Evolutionary conservation across 2,113 vertebrate genomes (phyloP).

Genomic region (Anolis carolinensis): DNA sequence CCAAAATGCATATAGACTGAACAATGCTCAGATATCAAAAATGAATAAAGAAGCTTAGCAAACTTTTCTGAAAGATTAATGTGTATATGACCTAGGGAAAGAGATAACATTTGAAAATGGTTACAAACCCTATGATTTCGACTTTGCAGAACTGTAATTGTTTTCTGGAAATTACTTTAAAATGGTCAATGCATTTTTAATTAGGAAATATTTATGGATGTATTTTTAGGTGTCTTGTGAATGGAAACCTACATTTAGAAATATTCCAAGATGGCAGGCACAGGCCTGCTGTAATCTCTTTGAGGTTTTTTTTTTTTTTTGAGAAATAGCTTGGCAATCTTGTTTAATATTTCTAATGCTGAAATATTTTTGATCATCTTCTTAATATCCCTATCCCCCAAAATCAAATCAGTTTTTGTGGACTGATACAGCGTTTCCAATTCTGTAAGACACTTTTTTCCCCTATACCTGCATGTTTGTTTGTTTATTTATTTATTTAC

Average conservation of each 20-base stretch:
- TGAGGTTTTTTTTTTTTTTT: constrained; percentile 66
- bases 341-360: constrained; percentile 49
- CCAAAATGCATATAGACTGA: too few species aligned
- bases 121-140: too few species aligned
- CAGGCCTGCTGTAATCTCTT: constrained; percentile 61
- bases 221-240: constrained; percentile 53
- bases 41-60: too few species aligned
- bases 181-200: constrained; percentile 53
- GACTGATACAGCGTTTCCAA: neutral
- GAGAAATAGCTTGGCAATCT: constrained; percentile 59
- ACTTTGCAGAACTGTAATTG: neutral
- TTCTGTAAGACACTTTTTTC: neutral
- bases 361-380: constrained; percentile 8
- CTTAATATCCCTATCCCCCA: too few species aligned
- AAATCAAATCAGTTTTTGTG: neutral
- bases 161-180: constrained; percentile 58
- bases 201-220: constrained; percentile 46
- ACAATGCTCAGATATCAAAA: neutral
- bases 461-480: neutral
- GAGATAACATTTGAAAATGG: too few species aligned
- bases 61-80: too few species aligned
- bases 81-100: too few species aligned
- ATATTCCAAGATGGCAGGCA: constrained; percentile 52
- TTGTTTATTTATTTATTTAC: too few species aligned
- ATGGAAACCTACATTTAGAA: constrained; percentile 47